phyloP scores from a whole-genome alignment of 2,888 invertebrate genomes.

The Sarcophaga rosellei region DNA sequence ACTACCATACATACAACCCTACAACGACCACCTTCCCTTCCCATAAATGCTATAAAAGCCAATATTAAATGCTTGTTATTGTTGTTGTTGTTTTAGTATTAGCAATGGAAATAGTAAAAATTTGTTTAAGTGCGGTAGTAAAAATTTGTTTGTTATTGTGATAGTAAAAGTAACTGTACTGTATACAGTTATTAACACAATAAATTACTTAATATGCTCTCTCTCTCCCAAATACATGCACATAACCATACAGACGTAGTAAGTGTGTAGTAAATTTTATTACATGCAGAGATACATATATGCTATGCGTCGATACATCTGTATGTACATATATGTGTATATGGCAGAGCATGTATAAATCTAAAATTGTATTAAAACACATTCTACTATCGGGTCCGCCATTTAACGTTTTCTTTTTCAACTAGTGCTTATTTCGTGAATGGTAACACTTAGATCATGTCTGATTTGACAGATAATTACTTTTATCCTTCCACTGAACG shows the following conservation, averaged over 20 bases:
- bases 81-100: neutral
- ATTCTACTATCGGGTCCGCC: too few species aligned
- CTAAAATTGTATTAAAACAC: neutral
- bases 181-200: constrained; percentile 53
- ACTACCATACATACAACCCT: neutral
- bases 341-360: neutral
- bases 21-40: neutral
- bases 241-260: too few species aligned
- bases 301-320: neutral
- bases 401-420: too few species aligned
- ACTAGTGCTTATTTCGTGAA: too few species aligned
- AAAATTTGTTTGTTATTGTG: neutral
- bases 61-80: too few species aligned
- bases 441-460: too few species aligned
- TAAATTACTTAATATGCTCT: constrained; percentile 62
- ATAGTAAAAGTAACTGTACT: constrained; percentile 43
- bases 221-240: too few species aligned
- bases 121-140: constrained; percentile 15
- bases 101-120: constrained; percentile 29
- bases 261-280: too few species aligned
- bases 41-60: too few species aligned
- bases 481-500: too few species aligned
- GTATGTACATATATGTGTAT: neutral
- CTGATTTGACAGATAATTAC: too few species aligned
- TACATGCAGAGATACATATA: too few species aligned